Evolutionary conservation across 2,113 vertebrate species (phyloP), one percentile per base, ranked within the genome.

Genomic region (Aptenodytes forsteri): DNA sequence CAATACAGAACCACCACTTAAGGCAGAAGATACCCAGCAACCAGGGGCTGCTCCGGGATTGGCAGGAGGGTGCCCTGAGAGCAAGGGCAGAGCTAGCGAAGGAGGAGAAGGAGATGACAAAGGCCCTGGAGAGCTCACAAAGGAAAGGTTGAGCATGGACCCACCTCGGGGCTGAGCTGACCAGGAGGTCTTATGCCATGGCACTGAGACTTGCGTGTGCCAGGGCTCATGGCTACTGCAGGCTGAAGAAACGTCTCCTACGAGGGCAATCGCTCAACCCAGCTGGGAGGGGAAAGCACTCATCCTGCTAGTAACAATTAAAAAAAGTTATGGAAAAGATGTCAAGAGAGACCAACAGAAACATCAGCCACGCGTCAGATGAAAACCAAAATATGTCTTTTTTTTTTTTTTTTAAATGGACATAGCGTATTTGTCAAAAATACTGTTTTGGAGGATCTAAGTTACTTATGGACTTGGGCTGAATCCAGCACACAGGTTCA

Each of bases 1-100:
- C 34, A 54, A 40, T 5, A 78, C 7, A 87, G 34, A 26, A 81
- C 38, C 1, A 6, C 11, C n/a, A 67, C 15, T n/a, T 49, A 54
- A 0, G 0, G 42, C 10, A 7, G 54, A 8, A 16, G 6, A 76
- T 17, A 58, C 5, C 9, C 59, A 61, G 54, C 0, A 0, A 64
- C 10, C 49, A 22, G 22, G 3, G 8, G 29, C 34, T 58, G 49
- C 55, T 32, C 76, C 3, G 4, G 42, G 56, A 22, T 90, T 52
- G 55, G 20, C 26, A 69, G 26, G 30, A 91, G 36, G 27, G 19
- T 12, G n/a, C 19, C 9, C 54, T 49, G 54, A 9, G 22, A 86
- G 26, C 26, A 82, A 69, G 59, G n/a, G 34, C 18, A 65, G 49
- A 71, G 29, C 10, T 36, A 30, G 20, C 3, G 1, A 40, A 59